A percentile compares a stretch with the other conserved stretches of the same genome.
These are phyloP conservation scores for Halictus rubicundus DNA, from an alignment of 1,140 invertebrate genomes.

Conservation along the genomic window DNA sequence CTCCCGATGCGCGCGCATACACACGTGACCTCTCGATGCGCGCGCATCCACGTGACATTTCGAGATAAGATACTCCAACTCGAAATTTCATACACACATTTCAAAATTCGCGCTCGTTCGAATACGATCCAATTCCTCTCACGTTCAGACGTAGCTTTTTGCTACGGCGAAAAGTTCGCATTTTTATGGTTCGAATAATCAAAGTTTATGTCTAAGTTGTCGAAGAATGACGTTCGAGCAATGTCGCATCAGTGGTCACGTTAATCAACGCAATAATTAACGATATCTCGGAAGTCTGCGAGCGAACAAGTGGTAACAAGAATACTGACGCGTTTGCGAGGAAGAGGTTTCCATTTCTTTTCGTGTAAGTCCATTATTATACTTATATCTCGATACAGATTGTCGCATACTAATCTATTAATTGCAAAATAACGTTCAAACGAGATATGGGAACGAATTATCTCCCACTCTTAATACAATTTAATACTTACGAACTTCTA, in stretches of 20 bases:
- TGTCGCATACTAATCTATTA: too few species aligned
- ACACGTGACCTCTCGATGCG: background rate
- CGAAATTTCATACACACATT: background rate
- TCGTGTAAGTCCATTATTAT: background rate
- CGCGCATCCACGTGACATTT: background rate
- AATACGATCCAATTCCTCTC: background rate
- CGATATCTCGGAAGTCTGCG: background rate
- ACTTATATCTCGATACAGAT: background rate
- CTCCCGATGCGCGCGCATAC: background rate
- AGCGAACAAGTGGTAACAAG: background rate
- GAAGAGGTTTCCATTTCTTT: background rate
- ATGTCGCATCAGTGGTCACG: background rate
- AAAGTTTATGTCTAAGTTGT: background rate
- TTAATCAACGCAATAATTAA: conserved; percentile 3
- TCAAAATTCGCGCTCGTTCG: background rate
- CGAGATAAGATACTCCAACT: background rate
- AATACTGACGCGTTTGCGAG: background rate
- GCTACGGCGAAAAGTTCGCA: background rate
- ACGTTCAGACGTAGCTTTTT: background rate
- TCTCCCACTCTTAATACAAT: too few species aligned
- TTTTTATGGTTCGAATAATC: background rate
- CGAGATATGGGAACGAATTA: too few species aligned
- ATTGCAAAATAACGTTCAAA: too few species aligned
- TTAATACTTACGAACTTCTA: too few species aligned
- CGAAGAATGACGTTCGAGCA: background rate